Conservation (phyloP, 2,113 vertebrate genomes). For the Fregata magnificens region DNA sequence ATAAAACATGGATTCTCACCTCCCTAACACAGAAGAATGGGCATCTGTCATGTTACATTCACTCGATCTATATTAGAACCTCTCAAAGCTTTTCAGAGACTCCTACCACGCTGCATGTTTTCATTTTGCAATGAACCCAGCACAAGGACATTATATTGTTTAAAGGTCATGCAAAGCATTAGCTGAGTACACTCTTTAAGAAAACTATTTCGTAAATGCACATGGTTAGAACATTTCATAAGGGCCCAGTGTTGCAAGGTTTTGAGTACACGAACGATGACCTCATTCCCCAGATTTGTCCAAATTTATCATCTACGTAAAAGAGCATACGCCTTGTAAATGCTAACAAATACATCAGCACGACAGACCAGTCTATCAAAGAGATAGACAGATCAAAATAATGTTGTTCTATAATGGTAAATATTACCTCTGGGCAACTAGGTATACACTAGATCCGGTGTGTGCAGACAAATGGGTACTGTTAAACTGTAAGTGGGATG, state of each 20-base stretch:
- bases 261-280: neutral
- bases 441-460: neutral
- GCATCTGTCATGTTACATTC: neutral
- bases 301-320: neutral
- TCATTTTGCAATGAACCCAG: neutral
- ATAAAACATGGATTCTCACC: conserved; percentile 26
- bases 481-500: neutral
- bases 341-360: neutral
- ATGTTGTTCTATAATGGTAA: neutral
- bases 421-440: neutral
- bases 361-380: neutral
- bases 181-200: neutral
- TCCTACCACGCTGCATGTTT: neutral
- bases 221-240: neutral
- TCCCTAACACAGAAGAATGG: neutral
- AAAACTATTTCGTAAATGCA: conserved; percentile 15
- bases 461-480: neutral
- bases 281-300: neutral
- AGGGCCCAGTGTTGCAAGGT: neutral
- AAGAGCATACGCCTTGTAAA: neutral
- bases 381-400: neutral
- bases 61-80: neutral
- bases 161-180: conserved; percentile 3
- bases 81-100: neutral
- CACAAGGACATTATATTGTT: neutral